These are phyloP conservation scores for Bombus ignitus DNA, from an alignment of 1,140 invertebrate species.

Conservation along the genomic window DNA sequence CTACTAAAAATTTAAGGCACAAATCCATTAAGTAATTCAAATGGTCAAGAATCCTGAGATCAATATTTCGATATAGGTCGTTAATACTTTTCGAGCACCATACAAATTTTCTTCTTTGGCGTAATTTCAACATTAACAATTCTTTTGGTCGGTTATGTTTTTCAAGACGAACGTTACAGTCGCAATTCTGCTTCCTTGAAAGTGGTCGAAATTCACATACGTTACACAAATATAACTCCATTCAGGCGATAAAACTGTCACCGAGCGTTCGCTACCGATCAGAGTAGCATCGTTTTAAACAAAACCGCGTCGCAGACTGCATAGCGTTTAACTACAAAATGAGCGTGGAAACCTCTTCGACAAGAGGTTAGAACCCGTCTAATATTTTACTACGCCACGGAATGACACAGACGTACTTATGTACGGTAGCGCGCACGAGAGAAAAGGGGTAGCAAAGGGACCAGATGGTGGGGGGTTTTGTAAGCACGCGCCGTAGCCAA, in stretches of 20 bases:
- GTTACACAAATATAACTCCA: not conserved
- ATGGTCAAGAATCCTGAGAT: not conserved
- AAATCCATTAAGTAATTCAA: not conserved
- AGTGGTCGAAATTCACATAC: not conserved
- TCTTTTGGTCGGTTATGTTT: not conserved
- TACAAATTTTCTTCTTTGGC: not conserved
- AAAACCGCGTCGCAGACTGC: not conserved
- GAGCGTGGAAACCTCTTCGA: not conserved
- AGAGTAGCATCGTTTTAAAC: not conserved
- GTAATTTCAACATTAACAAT: not conserved
- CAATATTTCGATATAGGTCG: not conserved
- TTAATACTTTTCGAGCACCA: not conserved
- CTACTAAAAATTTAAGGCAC: constrained; percentile 17
- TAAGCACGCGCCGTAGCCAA: constrained; percentile 17
- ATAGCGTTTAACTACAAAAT: not conserved
- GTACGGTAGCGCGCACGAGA: not conserved
- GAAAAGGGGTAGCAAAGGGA: not conserved
- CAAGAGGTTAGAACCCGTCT: too few relatives aligned
- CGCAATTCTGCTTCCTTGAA: not conserved
- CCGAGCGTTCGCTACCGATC: constrained; percentile 13
- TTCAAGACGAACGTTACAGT: not conserved
- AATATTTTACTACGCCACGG: not conserved
- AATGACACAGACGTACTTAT: not conserved
- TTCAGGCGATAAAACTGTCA: not conserved
- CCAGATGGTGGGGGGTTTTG: not conserved